Evolutionary conservation across 2,888 invertebrate species (phyloP), one percentile per base, ranked within the genome.

Genomic region (Spodoptera littoralis): DNA sequence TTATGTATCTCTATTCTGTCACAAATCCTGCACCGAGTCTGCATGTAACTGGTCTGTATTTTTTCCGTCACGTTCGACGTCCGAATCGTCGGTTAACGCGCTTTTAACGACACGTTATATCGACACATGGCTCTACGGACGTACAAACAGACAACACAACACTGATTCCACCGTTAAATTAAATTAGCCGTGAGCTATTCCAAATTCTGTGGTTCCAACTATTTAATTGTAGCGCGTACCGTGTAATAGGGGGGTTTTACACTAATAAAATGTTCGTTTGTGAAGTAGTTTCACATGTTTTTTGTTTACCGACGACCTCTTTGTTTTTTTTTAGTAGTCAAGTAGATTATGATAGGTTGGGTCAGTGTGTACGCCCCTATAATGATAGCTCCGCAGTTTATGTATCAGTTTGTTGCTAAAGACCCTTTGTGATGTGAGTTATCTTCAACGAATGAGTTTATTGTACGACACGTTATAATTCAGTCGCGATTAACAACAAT

Each of bases 71-170:
- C 60, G 60, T 59, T 46, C 67, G 76, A 67, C 70, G 78, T 77
- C 79, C 79, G 79, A 83, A 79, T 82, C 80, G 72, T 79, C 76
- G 81, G 84, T 84, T 91, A 90, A 91, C 90, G 90, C 77, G 88
- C 88, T 87, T 89, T 88, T 88, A 89, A 88, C 89, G 88, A 89
- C 83, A 80, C 75, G 68, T 72, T 78, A 79, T 83, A 83, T 79
- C 82, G 81, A 83, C 87, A 87, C 86, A 86, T 85, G 87, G 79
- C 80, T 66, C 70, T 76, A 9, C 9, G 36, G 36, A 36, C 36
- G 36, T 36, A 65, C 65, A 52, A 46, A 56, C 71, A 70, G 70
- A 64, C 60, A 63, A 71, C 71, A 64, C 60, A 59, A 71, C 71
- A 65, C 73, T 65, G 77, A 73, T 73, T 73, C 73, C 57, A 61